Evolutionary conservation across 35 echinoderm and acorn worm genomes (phyloP).

Genomic region (Amphiura filiformis): DNA sequence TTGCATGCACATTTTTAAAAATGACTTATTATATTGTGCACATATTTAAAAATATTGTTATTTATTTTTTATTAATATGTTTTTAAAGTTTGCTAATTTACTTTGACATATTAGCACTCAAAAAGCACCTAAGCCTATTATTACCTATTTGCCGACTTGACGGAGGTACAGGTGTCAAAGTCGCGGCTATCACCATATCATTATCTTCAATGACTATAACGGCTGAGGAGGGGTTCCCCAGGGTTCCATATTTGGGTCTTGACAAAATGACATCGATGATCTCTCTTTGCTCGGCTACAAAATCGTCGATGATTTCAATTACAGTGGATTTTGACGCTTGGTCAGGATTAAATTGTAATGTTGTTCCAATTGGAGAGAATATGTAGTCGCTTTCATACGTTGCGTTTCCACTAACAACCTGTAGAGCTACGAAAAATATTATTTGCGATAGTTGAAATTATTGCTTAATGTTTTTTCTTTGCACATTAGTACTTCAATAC

Average conservation of each 20-base stretch:
- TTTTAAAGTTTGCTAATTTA: too few relatives aligned
- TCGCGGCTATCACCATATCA: neutral
- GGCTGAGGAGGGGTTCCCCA: neutral
- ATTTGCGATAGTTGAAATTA: neutral
- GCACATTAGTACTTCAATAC: too few relatives aligned
- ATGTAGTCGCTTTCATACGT: neutral
- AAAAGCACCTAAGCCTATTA: too few relatives aligned
- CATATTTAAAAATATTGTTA: too few relatives aligned
- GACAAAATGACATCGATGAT: neutral
- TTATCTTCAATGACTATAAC: neutral
- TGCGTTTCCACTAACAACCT: neutral
- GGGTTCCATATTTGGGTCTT: neutral
- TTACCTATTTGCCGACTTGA: too few relatives aligned
- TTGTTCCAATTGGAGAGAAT: neutral
- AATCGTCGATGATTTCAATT: neutral
- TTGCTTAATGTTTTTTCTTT: too few relatives aligned
- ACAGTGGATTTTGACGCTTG: neutral
- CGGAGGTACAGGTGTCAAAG: too few relatives aligned
- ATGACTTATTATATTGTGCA: too few relatives aligned
- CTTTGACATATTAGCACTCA: too few relatives aligned
- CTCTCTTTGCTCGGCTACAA: neutral
- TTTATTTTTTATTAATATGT: too few relatives aligned
- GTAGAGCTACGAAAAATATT: neutral
- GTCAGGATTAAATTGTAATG: neutral
- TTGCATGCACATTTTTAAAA: too few relatives aligned